Evolutionary conservation across 2,797 vertebrate species (phyloP), one percentile per base, ranked within the genome.

Genomic region (Tokudaia tokunoshimensis): DNA sequence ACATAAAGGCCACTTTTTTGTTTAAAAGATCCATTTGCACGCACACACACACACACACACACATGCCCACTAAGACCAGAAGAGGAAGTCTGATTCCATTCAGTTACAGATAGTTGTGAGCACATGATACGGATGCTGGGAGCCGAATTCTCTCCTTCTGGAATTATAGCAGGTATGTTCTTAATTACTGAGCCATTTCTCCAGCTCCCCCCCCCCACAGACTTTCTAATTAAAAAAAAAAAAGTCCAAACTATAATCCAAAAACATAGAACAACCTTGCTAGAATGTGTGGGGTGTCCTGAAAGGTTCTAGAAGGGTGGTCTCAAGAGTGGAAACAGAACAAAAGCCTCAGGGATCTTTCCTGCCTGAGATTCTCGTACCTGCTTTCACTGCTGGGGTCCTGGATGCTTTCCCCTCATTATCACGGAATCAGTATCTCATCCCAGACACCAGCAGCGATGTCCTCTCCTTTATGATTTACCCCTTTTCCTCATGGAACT

Each of bases 241-340:
- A 65, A 76, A 44, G 19, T 61, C 5, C n/a, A 6, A 59, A 52
- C 22, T 37, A 47, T 20, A 24, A 80, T 47, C 34, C 13, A 2
- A 44, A 88, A 95, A 17, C 34, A 26, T 7, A n/a, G 29, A 55
- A 24, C 2, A 59, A 9, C 11, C n/a, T 31, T 47, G 24, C 1
- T 31, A 44, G 52, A 81, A 3, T 0, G 0, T 17, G 1, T 7
- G 0, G 11, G 41, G 61, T 10, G 9, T 26, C 3, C 1, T 34
- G 76, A 37, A 20, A 20, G 31, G 47, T 4, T n/a, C 61, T 31
- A 14, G 31, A 41, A 75, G 61, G 47, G 57, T 37, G 31, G 4
- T 7, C 1, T 59, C 29, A 52, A n/a, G 5, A 13, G 29, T 20
- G 14, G 52, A 72, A 24, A 50, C 15, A 0, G 37, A 72, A 34